Conservation (phyloP, 2,797 vertebrate species). For the Sitta carolinensis region DNA sequence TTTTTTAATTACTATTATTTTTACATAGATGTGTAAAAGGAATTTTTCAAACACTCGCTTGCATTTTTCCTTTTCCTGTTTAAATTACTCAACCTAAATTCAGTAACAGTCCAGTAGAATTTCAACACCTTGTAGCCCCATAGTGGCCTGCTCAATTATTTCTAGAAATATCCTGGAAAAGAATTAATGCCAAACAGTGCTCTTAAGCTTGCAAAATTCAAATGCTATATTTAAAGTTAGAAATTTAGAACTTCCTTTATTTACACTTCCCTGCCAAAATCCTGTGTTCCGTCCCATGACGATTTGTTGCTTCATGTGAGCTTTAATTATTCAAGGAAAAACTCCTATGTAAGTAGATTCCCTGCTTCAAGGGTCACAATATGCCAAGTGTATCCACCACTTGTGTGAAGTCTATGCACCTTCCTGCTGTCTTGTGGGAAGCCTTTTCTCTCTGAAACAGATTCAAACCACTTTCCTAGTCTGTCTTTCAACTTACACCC, state of each 20-base stretch:
- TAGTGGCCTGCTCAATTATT: neutral
- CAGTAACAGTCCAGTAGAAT: neutral
- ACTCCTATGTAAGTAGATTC: neutral
- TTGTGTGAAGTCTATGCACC: neutral
- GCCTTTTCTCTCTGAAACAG: neutral
- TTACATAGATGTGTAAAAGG: neutral
- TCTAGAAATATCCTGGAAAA: conserved; percentile 12
- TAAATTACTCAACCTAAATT: neutral
- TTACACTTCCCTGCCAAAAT: conserved; percentile 19
- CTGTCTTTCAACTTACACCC: neutral
- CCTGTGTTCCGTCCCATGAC: neutral
- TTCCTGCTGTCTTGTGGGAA: neutral
- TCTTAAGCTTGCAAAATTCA: neutral
- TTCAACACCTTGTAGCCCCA: neutral
- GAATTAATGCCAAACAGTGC: neutral
- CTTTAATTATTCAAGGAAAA: conserved; percentile 9
- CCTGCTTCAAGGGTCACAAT: neutral
- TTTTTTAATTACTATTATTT: neutral
- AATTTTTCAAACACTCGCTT: neutral
- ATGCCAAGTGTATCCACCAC: neutral
- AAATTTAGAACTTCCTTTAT: conserved; percentile 7
- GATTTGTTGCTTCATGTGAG: neutral
- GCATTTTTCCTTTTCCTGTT: neutral
- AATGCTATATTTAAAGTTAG: neutral
- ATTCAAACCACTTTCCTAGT: neutral